Base-by-base conservation (phyloP, 2,888 invertebrate species). In the Pristionchus maxplancki region DNA sequence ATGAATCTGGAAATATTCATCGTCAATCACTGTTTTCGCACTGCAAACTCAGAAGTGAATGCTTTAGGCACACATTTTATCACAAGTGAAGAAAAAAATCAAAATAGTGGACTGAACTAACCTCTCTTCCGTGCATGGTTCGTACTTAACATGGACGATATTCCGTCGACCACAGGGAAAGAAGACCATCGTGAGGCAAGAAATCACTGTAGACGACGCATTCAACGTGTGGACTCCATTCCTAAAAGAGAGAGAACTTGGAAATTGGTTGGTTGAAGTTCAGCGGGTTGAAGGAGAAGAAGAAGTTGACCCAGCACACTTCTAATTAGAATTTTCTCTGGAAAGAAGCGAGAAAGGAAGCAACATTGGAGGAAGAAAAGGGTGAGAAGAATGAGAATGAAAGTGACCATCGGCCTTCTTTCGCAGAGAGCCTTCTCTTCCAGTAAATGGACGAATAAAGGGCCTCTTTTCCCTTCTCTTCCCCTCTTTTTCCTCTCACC, bases 371-470 rank as follows among this genome's bases (percentile, higher is more conserved):
- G 67, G 17, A 31, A 13, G 28, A 20, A 64, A 17, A 53, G 24
- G 6, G 20, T 20, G 44, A 44, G n/a, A 13, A 37, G 28, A n/a
- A 44, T n/a, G 44, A n/a, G 8, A 53, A 44, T 37, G 71, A 71
- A 71, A 71, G 37, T 71, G 71, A 71, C 71, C 71, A 71, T 3
- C 1, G 37, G 9, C 44, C 44, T 44, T 44, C 44, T 44, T 44
- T 44, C 5, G 37, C 20, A 37, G 37, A 64, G 11, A 28, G 58
- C 58, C 58, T 58, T 58, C 64, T 64, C 31, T 64, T 64, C 67
- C 74, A 78, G 74, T 78, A 78, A 78, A 78, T 44, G 74, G 44
- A 5, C 44, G 74, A 78, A 78, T 78, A 78, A 78, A 78, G 74
- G 74, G 44, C 20, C 24, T n/a, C 24, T 44, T 37, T 78, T 37